These are phyloP conservation scores for Opisthocomus hoazin DNA, from an alignment of 2,113 vertebrate species.

Conservation along the genomic window DNA sequence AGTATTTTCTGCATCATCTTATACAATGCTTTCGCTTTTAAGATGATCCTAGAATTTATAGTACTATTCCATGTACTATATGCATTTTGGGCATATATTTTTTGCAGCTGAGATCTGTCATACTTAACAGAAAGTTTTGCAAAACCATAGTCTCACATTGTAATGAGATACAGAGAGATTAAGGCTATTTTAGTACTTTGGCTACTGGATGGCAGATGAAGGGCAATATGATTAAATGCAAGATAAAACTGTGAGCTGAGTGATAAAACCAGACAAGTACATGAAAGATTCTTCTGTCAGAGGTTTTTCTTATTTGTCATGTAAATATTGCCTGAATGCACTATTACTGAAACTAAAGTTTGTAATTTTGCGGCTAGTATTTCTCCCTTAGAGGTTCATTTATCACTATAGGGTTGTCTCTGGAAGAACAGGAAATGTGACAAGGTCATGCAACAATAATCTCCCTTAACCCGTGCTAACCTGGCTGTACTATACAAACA, in stretches of 20 bases:
- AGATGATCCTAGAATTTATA: constrained; percentile 39
- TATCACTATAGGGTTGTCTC: not conserved
- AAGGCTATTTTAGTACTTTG: constrained; percentile 45
- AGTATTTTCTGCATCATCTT: constrained; percentile 30
- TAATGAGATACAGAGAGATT: constrained; percentile 48
- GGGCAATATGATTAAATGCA: constrained; percentile 52
- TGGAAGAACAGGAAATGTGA: not conserved
- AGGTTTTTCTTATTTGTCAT: constrained; percentile 46
- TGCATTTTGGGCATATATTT: constrained; percentile 16
- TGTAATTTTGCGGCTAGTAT: not conserved
- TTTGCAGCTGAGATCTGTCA: constrained; percentile 19
- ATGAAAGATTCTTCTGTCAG: constrained; percentile 48
- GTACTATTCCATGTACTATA: not conserved
- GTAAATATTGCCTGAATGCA: constrained; percentile 41
- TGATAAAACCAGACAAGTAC: constrained; percentile 44
- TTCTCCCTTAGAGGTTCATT: constrained; percentile 17
- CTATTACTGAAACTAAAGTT: constrained; percentile 19
- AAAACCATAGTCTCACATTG: constrained; percentile 4
- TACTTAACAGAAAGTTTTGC: constrained; percentile 44
- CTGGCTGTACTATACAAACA: not conserved
- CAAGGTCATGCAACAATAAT: not conserved
- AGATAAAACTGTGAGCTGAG: constrained; percentile 55
- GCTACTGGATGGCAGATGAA: constrained; percentile 55
- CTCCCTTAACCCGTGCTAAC: not conserved
- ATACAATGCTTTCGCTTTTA: not conserved